Percentiles rank a stretch among this genome's conserved stretches.
Conservation (phyloP, 1,140 invertebrate genomes). For the Gonatopus flavifemur region DNA sequence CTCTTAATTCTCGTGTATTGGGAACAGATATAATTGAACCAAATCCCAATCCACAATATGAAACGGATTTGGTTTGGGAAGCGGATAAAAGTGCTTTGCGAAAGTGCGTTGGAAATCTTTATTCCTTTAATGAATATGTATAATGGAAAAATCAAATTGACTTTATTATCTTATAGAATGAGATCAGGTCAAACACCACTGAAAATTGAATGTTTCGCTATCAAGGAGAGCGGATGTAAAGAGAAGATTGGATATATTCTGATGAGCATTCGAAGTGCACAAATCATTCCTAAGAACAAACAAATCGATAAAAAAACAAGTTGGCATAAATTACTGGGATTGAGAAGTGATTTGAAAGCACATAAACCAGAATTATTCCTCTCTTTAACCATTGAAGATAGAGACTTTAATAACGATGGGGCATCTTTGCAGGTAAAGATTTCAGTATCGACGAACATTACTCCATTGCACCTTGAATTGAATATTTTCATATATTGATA, state of each 20-base stretch:
- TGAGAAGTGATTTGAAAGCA: slow-evolving; percentile 51
- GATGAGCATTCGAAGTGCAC: slow-evolving; percentile 55
- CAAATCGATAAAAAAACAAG: slow-evolving; percentile 35
- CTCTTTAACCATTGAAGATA: slow-evolving; percentile 55
- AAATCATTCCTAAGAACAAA: slow-evolving; percentile 44
- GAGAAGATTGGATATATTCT: slow-evolving; percentile 59
- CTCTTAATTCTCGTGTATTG: slow-evolving; percentile 55
- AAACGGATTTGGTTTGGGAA: slow-evolving; percentile 59
- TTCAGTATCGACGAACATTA: no score
- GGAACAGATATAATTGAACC: slow-evolving; percentile 54
- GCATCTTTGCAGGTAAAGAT: no score
- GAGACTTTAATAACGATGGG: no score
- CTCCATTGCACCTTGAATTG: no score
- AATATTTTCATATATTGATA: no score
- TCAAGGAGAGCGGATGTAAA: slow-evolving; percentile 45
- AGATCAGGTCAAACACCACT: slow-evolving; percentile 55
- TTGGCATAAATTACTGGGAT: slow-evolving; percentile 57
- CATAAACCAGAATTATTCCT: slow-evolving; percentile 56
- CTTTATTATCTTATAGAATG: slow-evolving; percentile 42
- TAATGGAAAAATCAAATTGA: neutral
- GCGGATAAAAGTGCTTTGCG: slow-evolving; percentile 52
- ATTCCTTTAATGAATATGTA: neutral
- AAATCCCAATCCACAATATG: slow-evolving; percentile 46
- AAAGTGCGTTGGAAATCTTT: slow-evolving; percentile 38
- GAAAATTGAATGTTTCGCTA: slow-evolving; percentile 57